Evolutionary conservation across 2,888 invertebrate species (phyloP), one percentile per base, ranked within the genome.

Genomic region (Chloromyia formosa): DNA sequence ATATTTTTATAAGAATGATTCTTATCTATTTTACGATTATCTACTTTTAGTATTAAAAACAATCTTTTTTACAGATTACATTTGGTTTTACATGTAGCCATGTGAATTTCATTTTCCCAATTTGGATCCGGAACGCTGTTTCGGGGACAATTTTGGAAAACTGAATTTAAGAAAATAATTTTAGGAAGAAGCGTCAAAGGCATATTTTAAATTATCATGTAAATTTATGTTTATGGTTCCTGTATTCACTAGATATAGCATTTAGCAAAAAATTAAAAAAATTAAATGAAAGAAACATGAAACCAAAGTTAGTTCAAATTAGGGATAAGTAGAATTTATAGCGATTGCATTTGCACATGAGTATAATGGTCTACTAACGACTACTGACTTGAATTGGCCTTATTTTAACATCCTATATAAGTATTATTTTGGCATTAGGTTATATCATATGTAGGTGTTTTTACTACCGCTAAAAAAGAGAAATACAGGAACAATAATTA

Each of bases 321-420:
- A 66, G 66, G 18, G 18, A 49, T 66, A 66, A 66, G 49, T 66
- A 66, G 66, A 22, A 49, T 27, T 35, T 18, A 56, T 66, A 49
- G 49, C 45, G 49, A 22, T 66, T 66, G 66, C 66, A 66, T 66
- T 66, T 66, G 66, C 66, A 66, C 66, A 49, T 66, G 27, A 35
- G 27, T 35, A 35, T 4, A 35, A 35, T 35, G 27, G 27, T 35
- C 27, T 35, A 7, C 27, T 18, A 5, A 22, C 66, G 42, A 66
- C 49, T 42, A 49, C 45, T 66, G 22, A 22, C 35, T 66, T n/a
- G 16, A 23, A 40, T 49, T 66, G 66, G 66, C 66, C 66, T 66
- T 66, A 66, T 66, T 66, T 66, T 66, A 66, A 35, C 12, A 66
- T 35, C 66, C 42, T 66, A 49, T 22, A 35, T 35, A 7, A 35